Evolutionary conservation across 1,140 invertebrate species (phyloP).

Genomic region (Drosophila kepulauana): DNA sequence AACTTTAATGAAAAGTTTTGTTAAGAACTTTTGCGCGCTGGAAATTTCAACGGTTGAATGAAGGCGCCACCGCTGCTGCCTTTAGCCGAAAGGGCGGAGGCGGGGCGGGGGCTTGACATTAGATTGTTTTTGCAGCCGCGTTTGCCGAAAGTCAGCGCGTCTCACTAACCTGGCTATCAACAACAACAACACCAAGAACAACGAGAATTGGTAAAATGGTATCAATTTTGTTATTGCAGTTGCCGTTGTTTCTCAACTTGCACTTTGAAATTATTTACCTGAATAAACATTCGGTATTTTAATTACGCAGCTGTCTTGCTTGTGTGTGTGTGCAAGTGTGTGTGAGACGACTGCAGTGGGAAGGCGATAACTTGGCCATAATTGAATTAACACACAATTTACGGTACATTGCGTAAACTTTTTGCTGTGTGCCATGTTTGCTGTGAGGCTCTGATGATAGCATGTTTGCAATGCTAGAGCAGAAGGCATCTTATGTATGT

Average conservation of each 20-base stretch:
- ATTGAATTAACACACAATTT: conserved; percentile 84
- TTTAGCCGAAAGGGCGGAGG: not conserved
- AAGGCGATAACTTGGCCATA: conserved; percentile 59
- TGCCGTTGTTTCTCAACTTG: conserved; percentile 60
- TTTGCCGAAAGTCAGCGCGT: conserved; percentile 70
- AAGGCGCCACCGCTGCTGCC: conserved; percentile 30
- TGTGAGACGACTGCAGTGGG: conserved; percentile 22
- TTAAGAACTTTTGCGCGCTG: conserved; percentile 78
- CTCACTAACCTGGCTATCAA: conserved; percentile 57
- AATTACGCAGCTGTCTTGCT: conserved; percentile 70
- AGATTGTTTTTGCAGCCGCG: conserved; percentile 70
- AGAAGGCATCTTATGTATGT: not conserved
- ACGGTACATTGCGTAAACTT: conserved; percentile 80
- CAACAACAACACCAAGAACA: conserved; percentile 39
- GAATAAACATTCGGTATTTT: conserved; percentile 84
- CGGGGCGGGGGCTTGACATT: conserved; percentile 63
- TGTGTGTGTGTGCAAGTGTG: conserved; percentile 7
- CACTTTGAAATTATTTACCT: conserved; percentile 82
- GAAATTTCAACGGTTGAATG: conserved; percentile 81
- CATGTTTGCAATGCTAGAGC: not conserved
- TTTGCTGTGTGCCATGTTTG: conserved; percentile 42
- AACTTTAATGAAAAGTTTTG: conserved; percentile 84
- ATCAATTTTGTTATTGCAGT: conserved; percentile 83
- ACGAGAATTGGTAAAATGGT: conserved; percentile 51
- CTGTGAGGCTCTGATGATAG: conserved; percentile 12